A percentile compares a stretch with the other conserved stretches of the same genome.
phyloP scores from a whole-genome alignment of 2,888 invertebrate genomes.

The Habroteleia sp. region DNA sequence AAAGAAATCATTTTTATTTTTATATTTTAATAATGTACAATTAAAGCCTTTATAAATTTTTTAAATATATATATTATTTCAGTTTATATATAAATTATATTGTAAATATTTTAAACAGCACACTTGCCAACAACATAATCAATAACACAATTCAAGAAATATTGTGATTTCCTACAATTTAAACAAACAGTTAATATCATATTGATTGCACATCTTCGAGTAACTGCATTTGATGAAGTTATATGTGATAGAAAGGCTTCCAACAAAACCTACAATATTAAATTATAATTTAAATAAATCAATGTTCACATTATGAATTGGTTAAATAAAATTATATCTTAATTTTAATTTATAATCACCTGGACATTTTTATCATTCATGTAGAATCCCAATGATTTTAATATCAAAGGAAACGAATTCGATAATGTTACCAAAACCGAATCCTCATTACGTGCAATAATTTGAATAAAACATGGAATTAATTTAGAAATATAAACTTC shows the following conservation, averaged over 20 bases:
- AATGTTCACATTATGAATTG: too few species aligned
- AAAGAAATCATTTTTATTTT: too few species aligned
- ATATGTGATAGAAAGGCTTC: conserved; percentile 84
- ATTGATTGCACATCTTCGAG: conserved; percentile 90
- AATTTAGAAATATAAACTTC: conserved; percentile 89
- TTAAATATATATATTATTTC: too few species aligned
- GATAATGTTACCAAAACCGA: conserved; percentile 86
- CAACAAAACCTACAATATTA: conserved; percentile 82
- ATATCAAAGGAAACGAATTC: conserved; percentile 85
- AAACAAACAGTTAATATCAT: conserved; percentile 91
- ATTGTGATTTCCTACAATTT: conserved; percentile 86
- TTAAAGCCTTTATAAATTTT: too few species aligned
- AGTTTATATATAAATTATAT: too few species aligned
- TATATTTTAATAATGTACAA: too few species aligned
- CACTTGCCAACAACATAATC: conserved; percentile 83
- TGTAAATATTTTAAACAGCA: too few species aligned
- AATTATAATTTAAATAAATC: too few species aligned
- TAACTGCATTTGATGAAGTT: conserved; percentile 84
- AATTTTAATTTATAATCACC: conserved; percentile 78
- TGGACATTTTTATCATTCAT: conserved; percentile 87
- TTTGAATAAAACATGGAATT: conserved; percentile 87
- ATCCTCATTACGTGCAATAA: conserved; percentile 88
- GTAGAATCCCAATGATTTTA: conserved; percentile 86
- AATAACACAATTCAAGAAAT: conserved; percentile 87
- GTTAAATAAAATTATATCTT: neutral